Percentiles rank a stretch among this genome's conserved stretches.
These are phyloP conservation scores for Lasioglossum leucozonium DNA, from an alignment of 2,888 invertebrate species.

Conservation along the genomic window DNA sequence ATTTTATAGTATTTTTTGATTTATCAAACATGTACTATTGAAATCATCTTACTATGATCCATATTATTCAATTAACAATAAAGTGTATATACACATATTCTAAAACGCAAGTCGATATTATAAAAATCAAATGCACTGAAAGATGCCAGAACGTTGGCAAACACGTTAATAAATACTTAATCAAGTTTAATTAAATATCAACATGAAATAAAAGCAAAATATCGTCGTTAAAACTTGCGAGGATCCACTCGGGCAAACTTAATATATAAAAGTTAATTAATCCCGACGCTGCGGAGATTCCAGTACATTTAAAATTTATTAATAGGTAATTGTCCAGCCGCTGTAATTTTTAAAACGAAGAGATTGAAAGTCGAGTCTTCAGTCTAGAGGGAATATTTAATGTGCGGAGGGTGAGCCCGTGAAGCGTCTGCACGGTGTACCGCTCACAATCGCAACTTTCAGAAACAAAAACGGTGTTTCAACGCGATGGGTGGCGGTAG, in stretches of 20 bases:
- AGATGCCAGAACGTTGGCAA: not conserved
- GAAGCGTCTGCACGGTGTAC: not conserved
- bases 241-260: not conserved
- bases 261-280: not conserved
- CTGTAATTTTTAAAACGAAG: slow-evolving; percentile 5
- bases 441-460: not conserved
- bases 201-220: not conserved
- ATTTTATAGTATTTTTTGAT: no score
- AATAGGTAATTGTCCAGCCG: not conserved
- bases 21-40: no score
- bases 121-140: not conserved
- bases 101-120: no score
- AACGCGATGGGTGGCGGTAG: not conserved
- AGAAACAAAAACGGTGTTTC: not conserved
- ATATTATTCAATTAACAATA: not conserved
- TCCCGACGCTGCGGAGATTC: not conserved
- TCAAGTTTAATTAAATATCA: not conserved
- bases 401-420: not conserved
- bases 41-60: no score
- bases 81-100: not conserved
- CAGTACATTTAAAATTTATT: not conserved
- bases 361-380: not conserved
- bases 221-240: not conserved
- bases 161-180: not conserved
- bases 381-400: not conserved